Conservation (phyloP, 2,888 invertebrate species). For the Anticlea derivata region DNA sequence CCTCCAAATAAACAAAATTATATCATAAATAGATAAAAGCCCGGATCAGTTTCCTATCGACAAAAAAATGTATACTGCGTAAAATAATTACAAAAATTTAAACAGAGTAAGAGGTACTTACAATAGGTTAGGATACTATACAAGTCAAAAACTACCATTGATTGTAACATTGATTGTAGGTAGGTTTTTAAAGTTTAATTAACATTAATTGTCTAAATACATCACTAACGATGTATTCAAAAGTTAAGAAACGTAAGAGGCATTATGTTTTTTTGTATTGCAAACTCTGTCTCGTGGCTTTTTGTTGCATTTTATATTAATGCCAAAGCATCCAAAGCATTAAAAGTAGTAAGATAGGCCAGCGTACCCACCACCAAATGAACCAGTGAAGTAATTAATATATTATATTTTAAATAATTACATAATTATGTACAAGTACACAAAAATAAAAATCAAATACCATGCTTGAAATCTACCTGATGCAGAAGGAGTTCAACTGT, state of each 20-base stretch:
- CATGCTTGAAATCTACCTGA: conserved; percentile 77
- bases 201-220: not conserved
- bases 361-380: conserved; percentile 66
- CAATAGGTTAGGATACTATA: not conserved
- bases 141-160: conserved; percentile 3
- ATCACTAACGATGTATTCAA: conserved; percentile 5
- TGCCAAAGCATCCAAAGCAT: conserved; percentile 66
- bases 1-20: no score
- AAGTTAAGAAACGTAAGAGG: conserved; percentile 41
- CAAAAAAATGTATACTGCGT: not conserved
- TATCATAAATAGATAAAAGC: no score
- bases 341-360: conserved; percentile 54
- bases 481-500: conserved; percentile 76
- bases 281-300: conserved; percentile 82
- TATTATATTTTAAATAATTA: conserved; percentile 53
- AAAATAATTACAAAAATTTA: conserved; percentile 4
- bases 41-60: no score
- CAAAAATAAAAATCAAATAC: conserved; percentile 57
- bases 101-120: not conserved
- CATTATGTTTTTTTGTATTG: conserved; percentile 59
- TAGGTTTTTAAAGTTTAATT: not conserved
- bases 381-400: conserved; percentile 58
- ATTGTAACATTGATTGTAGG: conserved; percentile 4
- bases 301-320: conserved; percentile 69
- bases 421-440: conserved; percentile 50